Conservation (phyloP, 2,888 invertebrate species). For the Marasmarcha lunaedactyla region DNA sequence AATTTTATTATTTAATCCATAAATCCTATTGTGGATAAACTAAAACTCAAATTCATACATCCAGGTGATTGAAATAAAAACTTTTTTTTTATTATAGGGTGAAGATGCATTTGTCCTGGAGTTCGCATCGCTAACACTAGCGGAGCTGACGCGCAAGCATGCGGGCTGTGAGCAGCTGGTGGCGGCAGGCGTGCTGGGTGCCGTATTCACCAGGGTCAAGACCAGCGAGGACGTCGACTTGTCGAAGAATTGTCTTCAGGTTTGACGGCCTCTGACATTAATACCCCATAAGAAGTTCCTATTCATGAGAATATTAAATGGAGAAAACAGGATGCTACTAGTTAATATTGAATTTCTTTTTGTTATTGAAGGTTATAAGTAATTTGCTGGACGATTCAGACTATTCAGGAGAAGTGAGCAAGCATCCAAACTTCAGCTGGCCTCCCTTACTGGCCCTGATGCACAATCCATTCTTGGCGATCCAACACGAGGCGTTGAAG, state of each 20-base stretch:
- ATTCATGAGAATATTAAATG: not conserved
- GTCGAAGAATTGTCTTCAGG: constrained; percentile 67
- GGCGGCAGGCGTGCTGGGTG: constrained; percentile 46
- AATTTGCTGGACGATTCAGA: constrained; percentile 63
- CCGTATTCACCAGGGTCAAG: constrained; percentile 55
- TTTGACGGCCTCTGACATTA: too few species aligned
- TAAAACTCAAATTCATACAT: too few species aligned
- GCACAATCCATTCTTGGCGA: constrained; percentile 56
- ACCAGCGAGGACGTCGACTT: constrained; percentile 69
- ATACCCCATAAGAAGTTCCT: too few species aligned
- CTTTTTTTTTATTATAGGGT: constrained; percentile 30
- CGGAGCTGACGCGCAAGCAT: constrained; percentile 59
- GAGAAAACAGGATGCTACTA: too few species aligned
- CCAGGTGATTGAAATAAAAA: too few species aligned
- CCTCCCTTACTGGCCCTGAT: constrained; percentile 50
- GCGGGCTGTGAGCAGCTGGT: constrained; percentile 56
- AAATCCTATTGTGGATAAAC: too few species aligned
- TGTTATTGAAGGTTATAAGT: constrained; percentile 44
- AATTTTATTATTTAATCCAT: too few species aligned
- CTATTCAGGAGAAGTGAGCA: constrained; percentile 52
- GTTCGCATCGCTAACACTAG: constrained; percentile 59
- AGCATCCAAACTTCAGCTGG: constrained; percentile 61
- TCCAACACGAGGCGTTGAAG: constrained; percentile 57
- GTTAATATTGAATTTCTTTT: too few species aligned
- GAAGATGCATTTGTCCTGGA: constrained; percentile 66